phyloP scores from a whole-genome alignment of 1,140 invertebrate species.

The Uloborus diversus region DNA sequence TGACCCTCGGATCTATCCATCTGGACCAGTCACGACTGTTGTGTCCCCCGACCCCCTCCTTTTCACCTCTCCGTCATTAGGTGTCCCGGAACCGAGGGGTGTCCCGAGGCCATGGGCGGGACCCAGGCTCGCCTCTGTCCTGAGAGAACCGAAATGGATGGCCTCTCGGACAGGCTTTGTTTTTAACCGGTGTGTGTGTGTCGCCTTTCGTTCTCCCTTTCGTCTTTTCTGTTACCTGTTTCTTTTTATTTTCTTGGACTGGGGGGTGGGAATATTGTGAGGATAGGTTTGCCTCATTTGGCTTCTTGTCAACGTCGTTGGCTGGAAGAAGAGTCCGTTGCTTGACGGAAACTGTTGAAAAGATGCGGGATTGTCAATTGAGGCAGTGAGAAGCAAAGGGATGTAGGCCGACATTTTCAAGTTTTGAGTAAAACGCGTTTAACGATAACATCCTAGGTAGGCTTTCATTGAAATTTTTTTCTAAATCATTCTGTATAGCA shows the following conservation, averaged over 20 bases:
- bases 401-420: no score
- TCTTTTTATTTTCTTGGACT: neutral
- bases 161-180: constrained; percentile 47
- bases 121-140: constrained; percentile 1
- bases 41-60: constrained; percentile 18
- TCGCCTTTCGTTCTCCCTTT: neutral
- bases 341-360: neutral
- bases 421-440: no score
- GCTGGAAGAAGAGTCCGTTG: neutral
- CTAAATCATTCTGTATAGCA: no score
- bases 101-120: constrained; percentile 48
- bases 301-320: neutral
- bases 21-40: constrained; percentile 24
- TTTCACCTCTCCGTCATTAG: constrained; percentile 38
- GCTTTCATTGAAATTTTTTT: no score
- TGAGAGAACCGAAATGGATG: constrained; percentile 23
- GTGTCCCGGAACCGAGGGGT: constrained; percentile 50
- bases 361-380: no score
- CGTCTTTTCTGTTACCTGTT: neutral
- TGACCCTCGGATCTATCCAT: constrained; percentile 20
- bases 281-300: neutral
- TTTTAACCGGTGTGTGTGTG: constrained; percentile 43
- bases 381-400: no score
- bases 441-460: no score
- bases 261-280: neutral